Evolutionary conservation across 2,113 vertebrate species (phyloP).

Genomic region (Chloropsis hardwickii): DNA sequence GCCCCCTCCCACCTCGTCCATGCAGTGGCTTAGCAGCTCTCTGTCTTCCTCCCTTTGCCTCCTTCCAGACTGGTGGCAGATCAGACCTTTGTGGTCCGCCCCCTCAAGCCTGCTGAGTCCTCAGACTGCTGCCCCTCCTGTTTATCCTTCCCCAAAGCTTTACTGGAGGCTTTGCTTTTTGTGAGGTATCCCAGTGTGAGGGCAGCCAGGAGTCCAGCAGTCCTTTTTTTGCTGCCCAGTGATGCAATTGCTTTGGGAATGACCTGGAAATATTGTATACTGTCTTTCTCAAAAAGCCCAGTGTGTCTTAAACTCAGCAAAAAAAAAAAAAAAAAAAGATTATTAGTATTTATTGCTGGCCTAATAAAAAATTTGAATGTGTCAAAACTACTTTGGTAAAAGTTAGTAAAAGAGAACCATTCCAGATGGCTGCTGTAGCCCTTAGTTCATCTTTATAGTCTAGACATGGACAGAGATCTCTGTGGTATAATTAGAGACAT

Average conservation of each 20-base stretch:
- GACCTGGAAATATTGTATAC: neutral
- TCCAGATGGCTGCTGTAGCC: neutral
- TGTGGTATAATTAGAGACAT: neutral
- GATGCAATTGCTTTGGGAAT: neutral
- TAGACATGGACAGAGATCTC: neutral
- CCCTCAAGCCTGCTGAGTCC: neutral
- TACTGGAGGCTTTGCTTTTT: neutral
- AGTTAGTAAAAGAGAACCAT: neutral
- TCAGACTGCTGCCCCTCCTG: neutral
- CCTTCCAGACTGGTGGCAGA: neutral
- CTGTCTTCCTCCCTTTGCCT: neutral
- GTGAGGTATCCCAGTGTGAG: neutral
- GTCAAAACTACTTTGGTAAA: neutral
- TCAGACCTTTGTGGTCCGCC: neutral
- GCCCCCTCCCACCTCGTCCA: neutral
- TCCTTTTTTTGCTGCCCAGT: neutral
- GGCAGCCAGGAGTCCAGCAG: neutral
- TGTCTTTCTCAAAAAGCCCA: neutral
- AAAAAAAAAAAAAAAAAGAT: neutral
- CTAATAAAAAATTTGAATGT: neutral
- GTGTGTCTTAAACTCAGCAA: neutral
- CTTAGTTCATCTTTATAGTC: neutral
- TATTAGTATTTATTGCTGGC: neutral
- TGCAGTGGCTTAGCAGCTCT: neutral
- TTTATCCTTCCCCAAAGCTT: neutral